Evolutionary conservation across 2,797 vertebrate genomes (phyloP).

Genomic region (Neoniphon sammara): DNA sequence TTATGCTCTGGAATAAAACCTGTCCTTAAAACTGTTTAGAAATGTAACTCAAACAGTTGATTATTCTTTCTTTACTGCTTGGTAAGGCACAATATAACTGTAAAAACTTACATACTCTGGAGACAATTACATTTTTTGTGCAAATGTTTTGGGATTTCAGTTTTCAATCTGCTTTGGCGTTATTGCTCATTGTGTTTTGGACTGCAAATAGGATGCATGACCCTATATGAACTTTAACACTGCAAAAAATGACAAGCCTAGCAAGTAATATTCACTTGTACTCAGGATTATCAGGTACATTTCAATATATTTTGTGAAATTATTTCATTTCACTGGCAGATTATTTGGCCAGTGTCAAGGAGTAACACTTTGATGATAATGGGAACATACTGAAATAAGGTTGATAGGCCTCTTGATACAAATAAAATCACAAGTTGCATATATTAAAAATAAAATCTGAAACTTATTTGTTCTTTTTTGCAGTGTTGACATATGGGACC

Average conservation of each 20-base stretch:
- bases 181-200: slow-evolving; percentile 26
- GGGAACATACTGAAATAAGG: neutral
- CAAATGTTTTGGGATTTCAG: slow-evolving; percentile 51
- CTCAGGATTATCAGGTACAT: neutral
- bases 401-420: neutral
- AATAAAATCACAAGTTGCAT: slow-evolving; percentile 10
- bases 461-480: slow-evolving; percentile 47
- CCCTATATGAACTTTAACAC: slow-evolving; percentile 21
- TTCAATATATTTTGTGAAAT: neutral
- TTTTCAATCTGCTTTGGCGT: slow-evolving; percentile 58
- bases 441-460: slow-evolving; percentile 33
- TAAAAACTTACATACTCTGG: slow-evolving; percentile 28
- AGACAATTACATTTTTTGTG: slow-evolving; percentile 52
- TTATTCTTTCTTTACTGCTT: slow-evolving; percentile 30
- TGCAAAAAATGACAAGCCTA: slow-evolving; percentile 19
- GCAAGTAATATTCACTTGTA: slow-evolving; percentile 24
- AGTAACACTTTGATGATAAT: neutral
- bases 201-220: slow-evolving; percentile 18
- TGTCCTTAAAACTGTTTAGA: slow-evolving; percentile 42
- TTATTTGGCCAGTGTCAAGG: neutral
- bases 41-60: slow-evolving; percentile 23
- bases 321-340: neutral
- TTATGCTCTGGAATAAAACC: slow-evolving; percentile 36
- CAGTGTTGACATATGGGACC: slow-evolving; percentile 51
- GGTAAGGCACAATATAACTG: slow-evolving; percentile 52